Conservation (phyloP, 2,113 vertebrate genomes). For the Taurulus bubalis region DNA sequence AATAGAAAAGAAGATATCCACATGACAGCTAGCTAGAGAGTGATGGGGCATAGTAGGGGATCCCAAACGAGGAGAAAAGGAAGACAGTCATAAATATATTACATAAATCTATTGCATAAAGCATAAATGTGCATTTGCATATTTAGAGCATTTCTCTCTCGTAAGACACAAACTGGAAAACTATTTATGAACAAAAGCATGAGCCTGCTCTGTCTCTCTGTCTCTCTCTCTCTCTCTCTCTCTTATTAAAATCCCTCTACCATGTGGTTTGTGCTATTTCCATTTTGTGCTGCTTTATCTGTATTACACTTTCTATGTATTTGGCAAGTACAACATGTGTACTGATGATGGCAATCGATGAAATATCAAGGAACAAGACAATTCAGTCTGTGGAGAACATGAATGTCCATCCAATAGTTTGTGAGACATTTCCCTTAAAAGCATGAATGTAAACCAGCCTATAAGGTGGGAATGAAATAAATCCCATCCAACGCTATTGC, state of each 20-base stretch:
- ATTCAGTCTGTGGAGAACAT: background rate
- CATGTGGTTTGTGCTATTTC: slow-evolving; percentile 1
- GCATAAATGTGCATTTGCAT: slow-evolving; percentile 43
- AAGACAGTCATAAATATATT: slow-evolving; percentile 48
- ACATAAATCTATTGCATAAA: slow-evolving; percentile 54
- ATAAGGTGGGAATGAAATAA: no score
- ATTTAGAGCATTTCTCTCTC: slow-evolving; percentile 41
- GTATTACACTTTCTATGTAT: background rate
- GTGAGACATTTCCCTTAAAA: background rate
- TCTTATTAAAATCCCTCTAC: background rate
- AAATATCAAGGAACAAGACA: background rate
- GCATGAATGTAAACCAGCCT: no score
- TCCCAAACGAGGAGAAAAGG: slow-evolving; percentile 11
- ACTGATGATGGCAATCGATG: background rate
- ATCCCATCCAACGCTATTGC: background rate
- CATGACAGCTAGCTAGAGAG: background rate
- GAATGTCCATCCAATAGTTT: background rate
- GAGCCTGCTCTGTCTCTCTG: slow-evolving; percentile 3
- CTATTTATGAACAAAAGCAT: slow-evolving; percentile 46
- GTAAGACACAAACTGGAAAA: slow-evolving; percentile 32
- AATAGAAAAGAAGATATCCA: slow-evolving; percentile 22
- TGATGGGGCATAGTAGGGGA: background rate
- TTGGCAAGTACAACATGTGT: background rate
- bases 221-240: background rate
- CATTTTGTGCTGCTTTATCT: background rate